Evolutionary conservation across 2,113 vertebrate species (phyloP).

Genomic region (Scomber colias): DNA sequence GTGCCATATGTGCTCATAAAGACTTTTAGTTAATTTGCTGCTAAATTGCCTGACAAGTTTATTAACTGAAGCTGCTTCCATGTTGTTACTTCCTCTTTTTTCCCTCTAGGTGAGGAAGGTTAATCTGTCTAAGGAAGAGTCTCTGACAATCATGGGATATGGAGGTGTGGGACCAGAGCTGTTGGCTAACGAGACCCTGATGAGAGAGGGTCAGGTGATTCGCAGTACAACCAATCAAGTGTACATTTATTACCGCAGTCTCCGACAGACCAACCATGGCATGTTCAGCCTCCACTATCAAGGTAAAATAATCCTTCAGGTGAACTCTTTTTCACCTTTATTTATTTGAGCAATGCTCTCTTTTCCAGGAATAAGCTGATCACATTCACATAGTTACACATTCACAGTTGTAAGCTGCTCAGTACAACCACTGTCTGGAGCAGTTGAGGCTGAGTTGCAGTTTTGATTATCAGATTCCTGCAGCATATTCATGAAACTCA

Average conservation of each 20-base stretch:
- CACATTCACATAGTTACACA: too few species aligned
- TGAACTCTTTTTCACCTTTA: not conserved
- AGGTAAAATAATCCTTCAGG: slow-evolving; percentile 78
- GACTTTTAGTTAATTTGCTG: not conserved
- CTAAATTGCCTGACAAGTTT: not conserved
- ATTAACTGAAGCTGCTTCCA: not conserved
- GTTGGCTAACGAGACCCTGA: slow-evolving; percentile 91
- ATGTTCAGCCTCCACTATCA: slow-evolving; percentile 93
- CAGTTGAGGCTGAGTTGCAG: too few species aligned
- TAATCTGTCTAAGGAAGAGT: slow-evolving; percentile 91
- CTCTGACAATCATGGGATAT: slow-evolving; percentile 88
- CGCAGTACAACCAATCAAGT: slow-evolving; percentile 93
- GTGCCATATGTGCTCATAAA: not conserved
- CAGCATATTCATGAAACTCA: too few species aligned
- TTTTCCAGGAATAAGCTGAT: too few species aligned
- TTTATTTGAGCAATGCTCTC: not conserved
- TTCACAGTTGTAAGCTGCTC: too few species aligned
- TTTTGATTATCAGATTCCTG: too few species aligned
- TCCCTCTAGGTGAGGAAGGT: slow-evolving; percentile 88
- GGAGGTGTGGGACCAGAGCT: slow-evolving; percentile 85
- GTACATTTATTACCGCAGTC: slow-evolving; percentile 91
- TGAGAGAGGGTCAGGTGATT: slow-evolving; percentile 93
- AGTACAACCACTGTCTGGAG: too few species aligned
- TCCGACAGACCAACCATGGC: slow-evolving; percentile 85
- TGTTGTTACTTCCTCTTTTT: slow-evolving; percentile 9